These are phyloP conservation scores for Brevimyrus niger DNA, from an alignment of 2,113 vertebrate species.

Conservation along the genomic window DNA sequence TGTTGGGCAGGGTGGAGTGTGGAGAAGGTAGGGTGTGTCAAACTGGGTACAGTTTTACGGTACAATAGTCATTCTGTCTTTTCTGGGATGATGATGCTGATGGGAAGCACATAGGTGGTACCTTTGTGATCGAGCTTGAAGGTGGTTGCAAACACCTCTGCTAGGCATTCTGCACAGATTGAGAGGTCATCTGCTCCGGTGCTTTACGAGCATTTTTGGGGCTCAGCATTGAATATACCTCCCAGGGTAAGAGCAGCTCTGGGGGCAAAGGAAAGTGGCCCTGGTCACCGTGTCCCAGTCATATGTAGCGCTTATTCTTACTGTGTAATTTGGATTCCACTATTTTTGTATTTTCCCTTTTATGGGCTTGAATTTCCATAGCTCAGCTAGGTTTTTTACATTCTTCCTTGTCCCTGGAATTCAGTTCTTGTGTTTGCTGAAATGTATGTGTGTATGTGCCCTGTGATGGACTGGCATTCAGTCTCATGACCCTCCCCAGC, in stretches of 20 bases:
- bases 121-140: neutral
- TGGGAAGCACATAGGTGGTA: neutral
- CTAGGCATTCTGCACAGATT: neutral
- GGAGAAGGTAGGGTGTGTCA: neutral
- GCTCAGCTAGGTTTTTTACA: neutral
- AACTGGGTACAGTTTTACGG: neutral
- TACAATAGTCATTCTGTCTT: neutral
- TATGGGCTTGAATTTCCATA: neutral
- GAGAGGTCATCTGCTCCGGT: neutral
- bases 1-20: neutral
- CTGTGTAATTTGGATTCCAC: neutral
- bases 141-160: neutral
- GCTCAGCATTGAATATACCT: neutral
- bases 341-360: neutral
- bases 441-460: neutral
- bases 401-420: neutral
- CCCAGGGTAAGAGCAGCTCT: neutral
- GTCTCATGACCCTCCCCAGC: neutral
- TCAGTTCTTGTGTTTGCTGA: neutral
- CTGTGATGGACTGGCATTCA: neutral
- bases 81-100: neutral
- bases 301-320: neutral
- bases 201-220: neutral
- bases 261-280: neutral
- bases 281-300: neutral